Percentiles rank a stretch among this genome's conserved stretches.
Conservation (phyloP, 2,888 invertebrate genomes). For the Idaea aversata region DNA sequence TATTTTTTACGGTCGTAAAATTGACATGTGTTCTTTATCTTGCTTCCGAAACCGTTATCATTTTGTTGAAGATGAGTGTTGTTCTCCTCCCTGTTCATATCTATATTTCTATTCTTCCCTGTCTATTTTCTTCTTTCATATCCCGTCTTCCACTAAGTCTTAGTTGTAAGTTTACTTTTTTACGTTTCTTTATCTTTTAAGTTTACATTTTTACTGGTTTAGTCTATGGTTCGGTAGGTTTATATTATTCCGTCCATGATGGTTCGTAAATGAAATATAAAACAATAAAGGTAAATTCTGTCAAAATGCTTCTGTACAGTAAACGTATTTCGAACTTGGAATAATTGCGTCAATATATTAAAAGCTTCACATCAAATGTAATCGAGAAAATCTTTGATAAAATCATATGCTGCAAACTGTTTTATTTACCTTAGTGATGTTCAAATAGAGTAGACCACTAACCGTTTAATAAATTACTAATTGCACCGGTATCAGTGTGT, state of each 20-base stretch:
- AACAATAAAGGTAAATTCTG: no score
- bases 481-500: constrained; percentile 14
- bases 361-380: not conserved
- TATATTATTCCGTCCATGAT: no score
- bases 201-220: not conserved
- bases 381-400: not conserved
- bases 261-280: no score
- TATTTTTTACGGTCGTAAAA: constrained; percentile 1
- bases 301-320: not conserved
- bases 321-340: not conserved
- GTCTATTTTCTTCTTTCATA: not conserved
- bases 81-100: not conserved
- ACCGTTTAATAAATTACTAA: constrained; percentile 20
- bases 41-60: not conserved
- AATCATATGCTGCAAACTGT: not conserved
- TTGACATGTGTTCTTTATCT: not conserved
- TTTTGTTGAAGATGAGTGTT: not conserved
- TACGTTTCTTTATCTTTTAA: not conserved
- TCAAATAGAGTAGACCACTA: constrained; percentile 16
- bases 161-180: no score
- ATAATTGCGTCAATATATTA: not conserved
- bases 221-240: no score
- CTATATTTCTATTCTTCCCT: not conserved
- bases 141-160: no score
- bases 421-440: constrained; percentile 16